These are phyloP conservation scores for Pelecanus crispus DNA, from an alignment of 2,113 vertebrate genomes.

Conservation along the genomic window DNA sequence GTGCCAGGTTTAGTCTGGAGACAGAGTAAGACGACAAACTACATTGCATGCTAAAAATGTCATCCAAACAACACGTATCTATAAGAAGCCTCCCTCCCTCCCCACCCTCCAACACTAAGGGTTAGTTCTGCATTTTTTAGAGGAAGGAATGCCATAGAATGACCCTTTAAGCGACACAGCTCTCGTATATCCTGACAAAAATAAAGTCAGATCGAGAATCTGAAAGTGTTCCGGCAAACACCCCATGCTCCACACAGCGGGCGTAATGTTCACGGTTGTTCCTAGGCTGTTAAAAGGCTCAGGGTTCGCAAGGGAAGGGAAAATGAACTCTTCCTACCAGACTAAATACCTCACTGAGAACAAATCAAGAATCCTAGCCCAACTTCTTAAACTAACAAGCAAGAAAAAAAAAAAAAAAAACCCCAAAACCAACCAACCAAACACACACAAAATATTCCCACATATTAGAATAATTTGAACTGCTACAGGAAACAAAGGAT, in stretches of 20 bases:
- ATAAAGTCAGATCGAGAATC: background rate
- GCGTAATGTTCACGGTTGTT: accelerated
- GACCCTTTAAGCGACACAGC: background rate
- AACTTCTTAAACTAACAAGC: background rate
- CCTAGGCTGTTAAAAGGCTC: background rate
- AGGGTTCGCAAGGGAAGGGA: background rate
- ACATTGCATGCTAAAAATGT: background rate
- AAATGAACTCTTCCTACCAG: background rate
- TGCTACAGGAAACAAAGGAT: background rate
- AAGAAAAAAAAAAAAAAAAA: no score
- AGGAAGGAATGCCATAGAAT: background rate
- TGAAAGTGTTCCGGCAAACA: background rate
- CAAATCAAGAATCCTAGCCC: background rate
- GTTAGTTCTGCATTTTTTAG: background rate
- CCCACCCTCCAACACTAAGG: background rate
- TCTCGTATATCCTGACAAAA: background rate
- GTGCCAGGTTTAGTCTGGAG: background rate
- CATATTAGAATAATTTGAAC: background rate
- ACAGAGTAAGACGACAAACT: background rate
- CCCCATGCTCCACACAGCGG: background rate
- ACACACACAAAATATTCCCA: background rate
- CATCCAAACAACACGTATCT: background rate
- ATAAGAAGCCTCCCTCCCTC: background rate
- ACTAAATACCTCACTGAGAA: background rate
- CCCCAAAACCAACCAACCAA: no score